Evolutionary conservation across 2,888 invertebrate species (phyloP).

Genomic region (Macroteleia sp.): DNA sequence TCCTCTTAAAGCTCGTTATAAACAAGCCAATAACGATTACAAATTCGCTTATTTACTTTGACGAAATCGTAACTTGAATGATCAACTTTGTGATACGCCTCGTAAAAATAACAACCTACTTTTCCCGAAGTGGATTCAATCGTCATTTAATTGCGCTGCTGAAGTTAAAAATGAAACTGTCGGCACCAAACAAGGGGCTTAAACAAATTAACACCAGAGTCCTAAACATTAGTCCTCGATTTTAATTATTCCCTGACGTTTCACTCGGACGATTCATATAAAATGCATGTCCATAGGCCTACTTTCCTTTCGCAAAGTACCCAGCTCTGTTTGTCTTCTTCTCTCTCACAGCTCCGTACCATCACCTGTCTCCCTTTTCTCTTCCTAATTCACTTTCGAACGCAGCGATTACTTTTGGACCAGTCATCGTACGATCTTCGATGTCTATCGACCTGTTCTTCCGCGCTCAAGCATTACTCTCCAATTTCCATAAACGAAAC

Average conservation of each 20-base stretch:
- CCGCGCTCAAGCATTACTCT: constrained; percentile 20
- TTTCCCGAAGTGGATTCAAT: constrained; percentile 28
- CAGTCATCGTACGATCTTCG: constrained; percentile 56
- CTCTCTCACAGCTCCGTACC: constrained; percentile 17
- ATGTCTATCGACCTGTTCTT: constrained; percentile 30
- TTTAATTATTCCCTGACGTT: constrained; percentile 54
- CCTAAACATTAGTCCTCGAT: constrained; percentile 49
- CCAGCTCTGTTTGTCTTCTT: constrained; percentile 22
- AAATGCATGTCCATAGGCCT: constrained; percentile 55
- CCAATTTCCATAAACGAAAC: constrained; percentile 42
- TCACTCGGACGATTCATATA: constrained; percentile 38
- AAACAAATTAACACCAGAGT: constrained; percentile 35
- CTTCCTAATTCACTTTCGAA: constrained; percentile 54
- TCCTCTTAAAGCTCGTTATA: too few species aligned
- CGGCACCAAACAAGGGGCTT: background rate
- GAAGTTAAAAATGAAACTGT: constrained; percentile 6
- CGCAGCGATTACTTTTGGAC: constrained; percentile 59
- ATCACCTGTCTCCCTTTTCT: constrained; percentile 8
- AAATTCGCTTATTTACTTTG: constrained; percentile 3
- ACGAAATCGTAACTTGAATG: constrained; percentile 15
- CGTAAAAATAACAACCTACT: constrained; percentile 34
- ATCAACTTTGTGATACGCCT: constrained; percentile 13
- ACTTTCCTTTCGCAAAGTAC: constrained; percentile 62
- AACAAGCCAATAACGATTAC: too few species aligned
- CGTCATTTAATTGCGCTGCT: constrained; percentile 2